Percentiles rank a stretch among this genome's conserved stretches.
These are phyloP conservation scores for Clarias platycephalus DNA, from an alignment of 2,797 vertebrate species.

Conservation along the genomic window DNA sequence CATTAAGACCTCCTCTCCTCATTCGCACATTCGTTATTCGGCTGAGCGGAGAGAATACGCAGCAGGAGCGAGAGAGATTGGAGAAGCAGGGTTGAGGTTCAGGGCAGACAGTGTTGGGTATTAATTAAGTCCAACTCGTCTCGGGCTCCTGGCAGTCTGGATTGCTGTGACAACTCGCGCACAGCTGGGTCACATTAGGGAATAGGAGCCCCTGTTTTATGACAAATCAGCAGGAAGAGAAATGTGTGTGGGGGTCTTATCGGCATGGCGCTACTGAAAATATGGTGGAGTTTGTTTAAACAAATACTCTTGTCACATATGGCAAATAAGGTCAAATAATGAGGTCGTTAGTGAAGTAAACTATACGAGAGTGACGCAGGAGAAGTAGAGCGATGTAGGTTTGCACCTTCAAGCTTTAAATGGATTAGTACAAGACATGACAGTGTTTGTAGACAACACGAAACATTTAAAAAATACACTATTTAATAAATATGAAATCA, in stretches of 20 bases:
- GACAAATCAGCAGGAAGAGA: constrained; percentile 41
- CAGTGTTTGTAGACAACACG: not conserved
- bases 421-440: not conserved
- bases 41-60: constrained; percentile 37
- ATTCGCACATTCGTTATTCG: constrained; percentile 44
- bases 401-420: not conserved
- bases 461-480: not conserved
- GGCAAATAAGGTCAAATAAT: not conserved
- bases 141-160: constrained; percentile 58
- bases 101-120: constrained; percentile 48
- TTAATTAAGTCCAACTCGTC: constrained; percentile 57
- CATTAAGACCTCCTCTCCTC: constrained; percentile 45
- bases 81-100: constrained; percentile 42
- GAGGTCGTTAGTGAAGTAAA: not conserved
- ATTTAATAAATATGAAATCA: not conserved
- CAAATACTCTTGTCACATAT: constrained; percentile 2
- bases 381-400: not conserved
- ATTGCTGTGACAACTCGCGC: constrained; percentile 39
- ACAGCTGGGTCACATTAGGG: constrained; percentile 53
- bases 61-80: constrained; percentile 40
- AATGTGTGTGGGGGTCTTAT: constrained; percentile 7
- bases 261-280: constrained; percentile 2
- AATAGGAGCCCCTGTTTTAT: constrained; percentile 38
- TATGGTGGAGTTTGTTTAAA: constrained; percentile 15
- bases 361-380: not conserved